Conservation (phyloP, 2,113 vertebrate species). For the Saimiri boliviensis region DNA sequence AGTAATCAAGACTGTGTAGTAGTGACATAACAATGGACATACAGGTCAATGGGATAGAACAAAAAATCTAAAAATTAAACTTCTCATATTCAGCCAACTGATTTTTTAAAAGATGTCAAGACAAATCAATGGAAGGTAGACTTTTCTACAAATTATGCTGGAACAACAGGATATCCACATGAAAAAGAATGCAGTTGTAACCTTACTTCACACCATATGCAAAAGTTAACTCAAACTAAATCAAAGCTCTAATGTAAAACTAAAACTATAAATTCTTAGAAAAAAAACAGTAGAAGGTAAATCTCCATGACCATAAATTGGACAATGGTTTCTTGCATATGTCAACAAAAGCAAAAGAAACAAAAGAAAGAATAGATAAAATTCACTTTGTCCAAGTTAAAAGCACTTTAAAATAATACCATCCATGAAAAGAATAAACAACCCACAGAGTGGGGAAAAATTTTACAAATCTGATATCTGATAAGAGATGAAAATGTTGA, state of each 20-base stretch:
- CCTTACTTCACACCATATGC: no score
- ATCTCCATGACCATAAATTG: no score
- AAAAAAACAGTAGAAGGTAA: neutral
- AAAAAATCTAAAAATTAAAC: neutral
- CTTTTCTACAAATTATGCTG: neutral
- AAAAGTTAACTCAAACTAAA: neutral
- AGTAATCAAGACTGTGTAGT: no score
- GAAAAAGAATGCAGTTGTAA: neutral
- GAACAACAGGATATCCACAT: no score
- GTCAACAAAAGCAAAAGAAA: neutral
- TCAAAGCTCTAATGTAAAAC: neutral
- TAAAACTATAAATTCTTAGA: neutral
- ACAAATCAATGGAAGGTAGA: neutral
- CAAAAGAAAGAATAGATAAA: neutral
- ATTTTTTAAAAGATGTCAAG: neutral
- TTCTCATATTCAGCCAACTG: neutral
- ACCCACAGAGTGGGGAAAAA: neutral
- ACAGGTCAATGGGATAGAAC: neutral
- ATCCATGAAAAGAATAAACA: neutral
- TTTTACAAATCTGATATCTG: neutral
- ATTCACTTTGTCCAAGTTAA: neutral
- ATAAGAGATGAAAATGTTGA: neutral
- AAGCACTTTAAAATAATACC: neutral
- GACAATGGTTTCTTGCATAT: neutral
- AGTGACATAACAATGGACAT: fast-evolving